Percentiles rank a stretch among this genome's conserved stretches.
Evolutionary conservation across 2,888 invertebrate genomes (phyloP).

Genomic region (Brenthis ino): DNA sequence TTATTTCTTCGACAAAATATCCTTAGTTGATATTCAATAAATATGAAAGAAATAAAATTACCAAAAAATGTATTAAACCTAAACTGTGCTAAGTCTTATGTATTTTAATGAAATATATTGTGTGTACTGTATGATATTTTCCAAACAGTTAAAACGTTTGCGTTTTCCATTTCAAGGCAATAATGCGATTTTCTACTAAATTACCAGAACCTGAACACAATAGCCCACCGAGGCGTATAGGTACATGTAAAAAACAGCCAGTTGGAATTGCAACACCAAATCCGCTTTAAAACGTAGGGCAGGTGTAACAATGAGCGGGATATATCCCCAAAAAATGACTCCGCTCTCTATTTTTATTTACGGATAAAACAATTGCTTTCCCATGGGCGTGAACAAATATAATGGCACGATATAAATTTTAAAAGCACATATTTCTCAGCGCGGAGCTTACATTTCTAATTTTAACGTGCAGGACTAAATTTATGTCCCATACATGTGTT

Average conservation of each 20-base stretch:
- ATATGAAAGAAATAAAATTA: too few relatives aligned
- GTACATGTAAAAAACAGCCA: slow-evolving; percentile 43
- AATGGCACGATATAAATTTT: slow-evolving; percentile 68
- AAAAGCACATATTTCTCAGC: slow-evolving; percentile 73
- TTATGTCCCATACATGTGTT: slow-evolving; percentile 76
- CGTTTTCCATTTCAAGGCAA: slow-evolving; percentile 21
- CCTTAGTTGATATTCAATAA: too few relatives aligned
- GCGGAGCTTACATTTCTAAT: slow-evolving; percentile 75
- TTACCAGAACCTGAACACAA: slow-evolving; percentile 39
- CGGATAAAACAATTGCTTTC: slow-evolving; percentile 53
- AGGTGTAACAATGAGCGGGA: slow-evolving; percentile 48
- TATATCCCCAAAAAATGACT: slow-evolving; percentile 46
- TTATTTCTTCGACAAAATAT: too few relatives aligned
- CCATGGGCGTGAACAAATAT: slow-evolving; percentile 57
- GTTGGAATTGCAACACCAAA: slow-evolving; percentile 44
- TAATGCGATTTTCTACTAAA: slow-evolving; percentile 35
- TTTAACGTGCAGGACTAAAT: slow-evolving; percentile 74
- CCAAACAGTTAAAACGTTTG: slow-evolving; percentile 9
- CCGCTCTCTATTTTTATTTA: slow-evolving; percentile 47
- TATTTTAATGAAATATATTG: too few relatives aligned
- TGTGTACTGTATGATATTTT: not conserved
- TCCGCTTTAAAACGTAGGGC: slow-evolving; percentile 42
- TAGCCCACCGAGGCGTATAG: slow-evolving; percentile 31
- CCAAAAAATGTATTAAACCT: too few relatives aligned
- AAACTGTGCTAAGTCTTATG: too few relatives aligned